Conservation (phyloP, 2,888 invertebrate genomes). For the Synanthedon tipuliformis region DNA sequence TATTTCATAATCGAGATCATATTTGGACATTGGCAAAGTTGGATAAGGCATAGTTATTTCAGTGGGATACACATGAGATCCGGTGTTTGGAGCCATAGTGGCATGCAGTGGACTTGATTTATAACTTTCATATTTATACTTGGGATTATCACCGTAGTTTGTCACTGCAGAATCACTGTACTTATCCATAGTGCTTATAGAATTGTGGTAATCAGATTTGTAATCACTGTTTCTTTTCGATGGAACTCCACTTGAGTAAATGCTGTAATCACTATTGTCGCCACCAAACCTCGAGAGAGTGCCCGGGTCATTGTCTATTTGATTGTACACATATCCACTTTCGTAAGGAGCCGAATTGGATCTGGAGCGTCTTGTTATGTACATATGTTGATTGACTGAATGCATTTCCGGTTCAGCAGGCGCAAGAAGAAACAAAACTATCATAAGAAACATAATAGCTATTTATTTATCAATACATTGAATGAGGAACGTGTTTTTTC, state of each 20-base stretch:
- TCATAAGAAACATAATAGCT: slow-evolving; percentile 24
- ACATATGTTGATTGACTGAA: slow-evolving; percentile 23
- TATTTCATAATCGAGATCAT: slow-evolving; percentile 18
- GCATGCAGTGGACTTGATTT: not conserved
- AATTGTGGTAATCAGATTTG: not conserved
- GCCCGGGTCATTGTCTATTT: slow-evolving; percentile 19
- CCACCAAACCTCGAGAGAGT: slow-evolving; percentile 12
- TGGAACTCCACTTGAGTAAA: not conserved
- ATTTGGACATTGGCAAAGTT: not conserved
- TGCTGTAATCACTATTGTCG: not conserved
- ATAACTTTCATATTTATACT: not conserved
- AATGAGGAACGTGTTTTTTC: slow-evolving; percentile 21
- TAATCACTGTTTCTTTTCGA: slow-evolving; percentile 2
- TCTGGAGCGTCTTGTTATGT: slow-evolving; percentile 24
- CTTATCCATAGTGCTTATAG: not conserved
- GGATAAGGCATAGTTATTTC: not conserved
- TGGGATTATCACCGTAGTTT: not conserved
- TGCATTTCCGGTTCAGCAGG: slow-evolving; percentile 23
- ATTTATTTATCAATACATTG: slow-evolving; percentile 10
- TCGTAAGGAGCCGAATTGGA: slow-evolving; percentile 21
- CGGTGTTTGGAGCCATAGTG: not conserved
- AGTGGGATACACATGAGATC: not conserved
- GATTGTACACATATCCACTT: slow-evolving; percentile 26
- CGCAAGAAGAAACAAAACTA: slow-evolving; percentile 28
- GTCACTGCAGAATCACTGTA: not conserved